A percentile compares a stretch with the other conserved stretches of the same genome.
Conservation (phyloP, 1,140 invertebrate species). For the Argopecten irradians region DNA sequence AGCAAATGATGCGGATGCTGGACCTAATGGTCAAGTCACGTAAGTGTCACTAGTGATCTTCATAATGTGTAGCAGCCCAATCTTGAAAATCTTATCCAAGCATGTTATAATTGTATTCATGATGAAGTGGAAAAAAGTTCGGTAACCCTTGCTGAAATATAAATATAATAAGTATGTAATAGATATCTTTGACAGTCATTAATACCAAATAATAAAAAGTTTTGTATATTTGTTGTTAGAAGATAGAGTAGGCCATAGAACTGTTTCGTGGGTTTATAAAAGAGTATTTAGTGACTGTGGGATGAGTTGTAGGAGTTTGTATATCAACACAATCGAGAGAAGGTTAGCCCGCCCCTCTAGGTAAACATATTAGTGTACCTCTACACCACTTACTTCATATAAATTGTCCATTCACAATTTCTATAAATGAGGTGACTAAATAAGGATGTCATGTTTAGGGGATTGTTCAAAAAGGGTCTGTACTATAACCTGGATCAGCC, state of each 20-base stretch:
- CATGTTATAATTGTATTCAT: no score
- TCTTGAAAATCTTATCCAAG: no score
- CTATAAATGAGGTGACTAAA: background rate
- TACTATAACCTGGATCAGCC: background rate
- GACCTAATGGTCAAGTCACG: conserved; percentile 87
- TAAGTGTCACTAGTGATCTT: conserved; percentile 82
- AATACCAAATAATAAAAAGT: no score
- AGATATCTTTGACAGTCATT: no score
- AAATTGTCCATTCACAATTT: background rate
- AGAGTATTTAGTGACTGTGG: background rate
- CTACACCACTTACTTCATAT: background rate
- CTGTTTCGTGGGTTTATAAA: background rate
- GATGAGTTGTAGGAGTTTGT: background rate
- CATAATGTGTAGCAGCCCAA: no score
- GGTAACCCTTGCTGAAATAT: no score
- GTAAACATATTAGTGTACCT: background rate
- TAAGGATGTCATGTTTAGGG: background rate
- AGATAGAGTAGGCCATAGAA: background rate
- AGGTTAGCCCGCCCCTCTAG: background rate
- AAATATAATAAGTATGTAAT: no score
- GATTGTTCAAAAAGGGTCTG: background rate
- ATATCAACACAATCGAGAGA: background rate
- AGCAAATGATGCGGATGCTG: conserved; percentile 93
- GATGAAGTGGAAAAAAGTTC: no score
- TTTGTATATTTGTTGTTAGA: no score